Conservation (phyloP, 2,888 invertebrate genomes). For the Orthosia cruda region DNA sequence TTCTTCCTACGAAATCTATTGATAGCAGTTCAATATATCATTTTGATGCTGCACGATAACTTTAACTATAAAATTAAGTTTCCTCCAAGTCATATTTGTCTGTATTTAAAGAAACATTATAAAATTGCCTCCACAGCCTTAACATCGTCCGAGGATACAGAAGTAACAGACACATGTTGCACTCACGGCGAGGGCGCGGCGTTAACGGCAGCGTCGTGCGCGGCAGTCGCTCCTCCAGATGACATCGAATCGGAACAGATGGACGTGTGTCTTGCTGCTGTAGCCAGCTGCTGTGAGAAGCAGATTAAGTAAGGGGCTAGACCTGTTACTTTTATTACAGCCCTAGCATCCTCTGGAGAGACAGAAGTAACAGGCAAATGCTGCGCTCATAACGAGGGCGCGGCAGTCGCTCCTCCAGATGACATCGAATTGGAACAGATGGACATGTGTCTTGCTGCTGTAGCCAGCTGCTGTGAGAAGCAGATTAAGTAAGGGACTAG, state of each 20-base stretch:
- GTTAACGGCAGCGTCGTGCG: conserved; percentile 71
- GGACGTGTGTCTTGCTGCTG: conserved; percentile 73
- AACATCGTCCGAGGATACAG: conserved; percentile 78
- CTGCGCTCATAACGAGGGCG: conserved; percentile 78
- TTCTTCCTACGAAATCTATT: too few relatives aligned
- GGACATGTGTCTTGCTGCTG: conserved; percentile 72
- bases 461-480: conserved; percentile 78
- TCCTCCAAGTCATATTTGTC: too few relatives aligned
- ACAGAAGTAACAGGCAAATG: conserved; percentile 79
- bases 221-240: conserved; percentile 72
- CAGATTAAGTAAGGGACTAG: conserved; percentile 77
- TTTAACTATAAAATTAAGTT: too few relatives aligned
- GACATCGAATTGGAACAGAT: conserved; percentile 76
- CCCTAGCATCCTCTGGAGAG: conserved; percentile 78
- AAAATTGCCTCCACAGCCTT: conserved; percentile 67
- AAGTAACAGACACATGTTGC: conserved; percentile 81
- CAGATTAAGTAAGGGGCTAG: conserved; percentile 77
- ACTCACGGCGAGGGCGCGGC: conserved; percentile 75
- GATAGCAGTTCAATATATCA: too few relatives aligned
- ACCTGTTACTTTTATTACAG: conserved; percentile 60
- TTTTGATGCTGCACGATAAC: too few relatives aligned
- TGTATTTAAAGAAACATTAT: too few relatives aligned
- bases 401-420: conserved; percentile 72
- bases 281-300: conserved; percentile 78
- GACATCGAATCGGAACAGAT: conserved; percentile 76